Base-by-base conservation (phyloP, 35 echinoderm and acorn worm species). In the Heliocidaris erythrogramma region DNA sequence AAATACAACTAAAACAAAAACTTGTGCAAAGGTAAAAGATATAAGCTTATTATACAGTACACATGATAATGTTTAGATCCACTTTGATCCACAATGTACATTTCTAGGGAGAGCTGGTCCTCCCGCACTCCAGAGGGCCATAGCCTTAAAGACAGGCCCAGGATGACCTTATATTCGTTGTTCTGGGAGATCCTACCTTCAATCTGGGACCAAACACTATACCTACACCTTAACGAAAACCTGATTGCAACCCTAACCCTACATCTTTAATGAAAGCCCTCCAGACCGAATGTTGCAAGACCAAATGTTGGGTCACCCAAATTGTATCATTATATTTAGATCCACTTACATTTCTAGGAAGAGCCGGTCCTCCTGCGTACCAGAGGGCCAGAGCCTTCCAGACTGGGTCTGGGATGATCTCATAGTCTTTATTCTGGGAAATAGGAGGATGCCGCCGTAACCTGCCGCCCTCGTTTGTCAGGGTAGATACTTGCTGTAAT, bases 341-440 rank as follows among this genome's bases (percentile, higher is more conserved):
- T 86, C 29, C 2, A 96, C 98, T 99, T 96, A 99, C 98, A 96
- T 97, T 99, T 96, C 97, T 97, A 49, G 97, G 98, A 10, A 99
- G 92, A 32, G 97, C 95, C 48, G 98, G 98, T 95, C 97, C 97
- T 2, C 98, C 98, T 31, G 96, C 98, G 97, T 99, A 99, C 98
- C 98, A 99, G 71, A 95, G 97, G 27, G 92, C 91, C 11, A 99
- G 94, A 27, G 98, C 98, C 88, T 97, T 99, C 98, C 98, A 99
- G 30, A 97, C 98, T 27, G 97, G 97, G 49, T 99, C 97, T 27
- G 98, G 98, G n/a, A 99, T 93, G 71, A 97, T 97, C 69, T 99
- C 98, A 96, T 96, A 99, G 48, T 99, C 98, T 47, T 91, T 93
- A 69, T 94, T 90, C 47, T 94, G 94, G 21, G 94, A 27, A 16